phyloP scores from a whole-genome alignment of 1,140 invertebrate species.

The Drosophila tani region DNA sequence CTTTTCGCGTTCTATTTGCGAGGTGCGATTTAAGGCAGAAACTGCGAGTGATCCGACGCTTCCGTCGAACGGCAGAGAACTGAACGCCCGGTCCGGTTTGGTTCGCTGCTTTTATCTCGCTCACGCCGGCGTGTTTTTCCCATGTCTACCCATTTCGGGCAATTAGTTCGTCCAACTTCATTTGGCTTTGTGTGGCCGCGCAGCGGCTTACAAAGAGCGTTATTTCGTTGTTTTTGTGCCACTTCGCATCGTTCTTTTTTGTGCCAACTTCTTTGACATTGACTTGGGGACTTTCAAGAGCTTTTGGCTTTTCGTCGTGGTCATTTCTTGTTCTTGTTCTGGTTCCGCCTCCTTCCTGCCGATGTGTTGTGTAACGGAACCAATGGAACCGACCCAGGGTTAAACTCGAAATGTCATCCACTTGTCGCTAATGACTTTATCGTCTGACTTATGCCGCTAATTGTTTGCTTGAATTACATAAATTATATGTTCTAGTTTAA shows the following conservation, averaged over 20 bases:
- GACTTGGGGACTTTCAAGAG: slow-evolving; percentile 24
- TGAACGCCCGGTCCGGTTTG: slow-evolving; percentile 64
- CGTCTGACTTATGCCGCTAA: slow-evolving; percentile 16
- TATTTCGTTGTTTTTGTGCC: slow-evolving; percentile 22
- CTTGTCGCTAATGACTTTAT: slow-evolving; percentile 34
- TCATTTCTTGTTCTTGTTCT: background rate
- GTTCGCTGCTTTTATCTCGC: slow-evolving; percentile 53
- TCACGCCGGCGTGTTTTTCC: slow-evolving; percentile 25
- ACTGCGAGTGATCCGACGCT: slow-evolving; percentile 26
- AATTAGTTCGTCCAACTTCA: slow-evolving; percentile 54
- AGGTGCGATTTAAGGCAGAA: background rate
- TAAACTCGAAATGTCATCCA: slow-evolving; percentile 31
- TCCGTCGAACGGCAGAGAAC: slow-evolving; percentile 53
- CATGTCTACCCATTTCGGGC: slow-evolving; percentile 38
- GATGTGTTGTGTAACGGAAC: slow-evolving; percentile 17
- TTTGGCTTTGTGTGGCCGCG: slow-evolving; percentile 9
- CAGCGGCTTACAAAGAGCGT: background rate
- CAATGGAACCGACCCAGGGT: background rate
- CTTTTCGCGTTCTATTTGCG: slow-evolving; percentile 44
- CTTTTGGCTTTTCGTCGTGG: slow-evolving; percentile 4
- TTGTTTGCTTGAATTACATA: slow-evolving; percentile 23
- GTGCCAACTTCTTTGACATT: slow-evolving; percentile 59
- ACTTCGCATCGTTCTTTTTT: slow-evolving; percentile 5
- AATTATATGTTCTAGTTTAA: slow-evolving; percentile 4
- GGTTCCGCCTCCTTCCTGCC: background rate